Percentiles rank a stretch among this genome's conserved stretches.
These are phyloP conservation scores for Sternarchorhynchus goeldii DNA, from an alignment of 2,797 vertebrate genomes.

Conservation along the genomic window DNA sequence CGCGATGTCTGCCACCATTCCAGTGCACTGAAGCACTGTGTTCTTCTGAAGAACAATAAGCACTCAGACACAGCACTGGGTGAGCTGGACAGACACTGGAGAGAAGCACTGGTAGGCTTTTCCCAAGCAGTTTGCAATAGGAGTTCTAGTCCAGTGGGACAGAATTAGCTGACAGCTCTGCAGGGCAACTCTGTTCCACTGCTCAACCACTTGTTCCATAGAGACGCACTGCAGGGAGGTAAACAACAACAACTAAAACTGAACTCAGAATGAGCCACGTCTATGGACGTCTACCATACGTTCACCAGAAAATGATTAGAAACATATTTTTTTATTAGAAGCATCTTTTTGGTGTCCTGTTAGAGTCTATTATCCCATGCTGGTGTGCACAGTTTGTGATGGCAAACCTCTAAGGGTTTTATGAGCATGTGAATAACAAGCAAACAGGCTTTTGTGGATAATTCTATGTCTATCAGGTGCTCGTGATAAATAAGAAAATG, in stretches of 20 bases:
- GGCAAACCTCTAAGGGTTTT: no score
- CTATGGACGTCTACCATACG: background rate
- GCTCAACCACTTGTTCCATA: background rate
- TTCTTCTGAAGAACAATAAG: background rate
- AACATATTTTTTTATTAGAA: no score
- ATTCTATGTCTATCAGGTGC: no score
- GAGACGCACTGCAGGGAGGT: background rate
- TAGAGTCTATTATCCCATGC: no score
- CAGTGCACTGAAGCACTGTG: background rate
- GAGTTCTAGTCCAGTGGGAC: background rate
- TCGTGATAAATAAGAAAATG: no score
- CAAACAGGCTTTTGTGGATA: no score
- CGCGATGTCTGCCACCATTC: background rate
- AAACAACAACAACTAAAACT: background rate
- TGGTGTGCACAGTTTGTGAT: no score
- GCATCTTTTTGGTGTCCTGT: no score
- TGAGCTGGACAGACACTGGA: background rate
- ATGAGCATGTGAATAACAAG: no score
- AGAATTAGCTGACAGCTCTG: background rate
- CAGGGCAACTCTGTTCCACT: background rate
- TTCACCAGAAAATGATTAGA: no score
- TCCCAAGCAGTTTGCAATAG: no score
- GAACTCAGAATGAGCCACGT: background rate
- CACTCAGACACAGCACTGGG: background rate
- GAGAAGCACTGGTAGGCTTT: background rate